Base-by-base conservation (phyloP, 2,113 vertebrate genomes). In the Chaetura pelagica region DNA sequence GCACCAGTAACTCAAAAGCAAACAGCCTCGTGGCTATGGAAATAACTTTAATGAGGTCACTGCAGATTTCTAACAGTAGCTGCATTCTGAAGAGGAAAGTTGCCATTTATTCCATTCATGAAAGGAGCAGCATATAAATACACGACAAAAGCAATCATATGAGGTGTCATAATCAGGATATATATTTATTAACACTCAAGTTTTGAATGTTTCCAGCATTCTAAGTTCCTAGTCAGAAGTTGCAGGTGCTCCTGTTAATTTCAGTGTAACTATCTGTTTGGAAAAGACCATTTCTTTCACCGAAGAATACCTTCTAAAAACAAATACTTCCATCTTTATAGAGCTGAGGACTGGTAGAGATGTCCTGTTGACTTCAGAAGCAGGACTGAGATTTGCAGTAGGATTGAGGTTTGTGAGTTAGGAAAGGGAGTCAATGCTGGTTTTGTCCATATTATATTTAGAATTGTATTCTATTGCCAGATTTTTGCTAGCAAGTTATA, bases 1-100 rank as follows among this genome's bases (percentile, higher is more conserved):
- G 89, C 94, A 78, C 91, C n/a, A 23, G 66, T 93, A 94, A 94
- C 64, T 96, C 68, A 92, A 96, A 95, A 97, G 93, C 93, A 97
- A 96, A 97, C 95, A 97, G 93, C 78, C 78, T 84, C 2, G 67
- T 89, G 91, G 94, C 89, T 84, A 67, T 81, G 80, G 94, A 96
- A 96, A 94, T 89, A 87, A 73, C 78, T 79, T 12, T 73, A 40
- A 73, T 91, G 93, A 96, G 87, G 87, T 93, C 96, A 91, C 71
- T 79, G 75, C 84, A 83, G 87, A 24, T 74, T 85, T 93, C 49
- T 85, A 90, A 96, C 95, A 95, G 84, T 90, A 93, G 82, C 74
- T 89, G 74, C 66, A 67, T 95, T 97, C 63, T 94, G 67, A 93
- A 52, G 67, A 85, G 82, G 54, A 63, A 80, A 90, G 42, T 52